Evolutionary conservation across 2,888 invertebrate genomes (phyloP), one percentile per base, ranked within the genome.

Genomic region (Agrochola litura): DNA sequence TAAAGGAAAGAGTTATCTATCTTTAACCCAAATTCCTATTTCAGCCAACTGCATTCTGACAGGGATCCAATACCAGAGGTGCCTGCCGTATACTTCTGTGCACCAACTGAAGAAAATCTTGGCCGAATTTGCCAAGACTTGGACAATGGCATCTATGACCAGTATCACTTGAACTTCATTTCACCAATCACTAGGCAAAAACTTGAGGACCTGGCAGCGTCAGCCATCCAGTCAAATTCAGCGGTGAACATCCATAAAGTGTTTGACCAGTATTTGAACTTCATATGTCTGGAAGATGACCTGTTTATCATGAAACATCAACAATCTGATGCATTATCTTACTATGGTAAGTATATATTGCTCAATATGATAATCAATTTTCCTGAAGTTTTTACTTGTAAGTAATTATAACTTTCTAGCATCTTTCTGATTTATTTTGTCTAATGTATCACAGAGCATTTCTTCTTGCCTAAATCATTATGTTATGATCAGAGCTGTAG

Each of bases 181-280:
- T 98, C 99, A 0, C 99, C 99, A 0, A 99, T 99, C 83, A 98
- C 99, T 8, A 97, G 99, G 78, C 98, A 99, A 90, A 98, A 98
- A 94, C 97, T 99, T 82, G 99, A 99, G 96, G 99, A 99, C 93
- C 96, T 99, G 73, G 99, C 99, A 3, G 97, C 98, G 0, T 98
- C 99, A 3, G 99, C 99, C 0, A 97, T 99, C 66, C 98, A 99
- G 90, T 98, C 99, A 0, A 99, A 99, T 90, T 98, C 98, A 87
- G 99, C 99, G n/a, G 97, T 98, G 63, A 98, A 98, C 92, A 98
- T 99, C 79, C 98, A 99, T 85, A 99, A 99, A 96, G 98, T 99
- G 22, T 99, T 98, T 96, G 99, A 99, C 95, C 99, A 99, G 95
- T 99, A 99, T 97, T 97, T 99, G 74, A 99, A 99, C 96, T 99